Base-by-base conservation (phyloP, 64 coral and sea anemone genomes). In the Montipora capricornis region DNA sequence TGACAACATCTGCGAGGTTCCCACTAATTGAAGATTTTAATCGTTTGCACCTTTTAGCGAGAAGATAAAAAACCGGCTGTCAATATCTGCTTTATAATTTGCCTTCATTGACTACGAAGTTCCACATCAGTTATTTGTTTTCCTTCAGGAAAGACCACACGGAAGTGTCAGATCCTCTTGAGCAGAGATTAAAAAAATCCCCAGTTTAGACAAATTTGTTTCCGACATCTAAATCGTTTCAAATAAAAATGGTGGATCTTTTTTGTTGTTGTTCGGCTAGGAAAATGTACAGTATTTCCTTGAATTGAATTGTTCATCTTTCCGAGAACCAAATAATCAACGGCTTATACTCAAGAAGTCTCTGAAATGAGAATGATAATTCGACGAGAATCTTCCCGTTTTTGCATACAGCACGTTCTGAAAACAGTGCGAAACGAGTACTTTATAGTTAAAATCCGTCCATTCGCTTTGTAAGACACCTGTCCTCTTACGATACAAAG, bases 361-460 rank as follows among this genome's bases (percentile, higher is more conserved):
- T 55, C 52, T 5, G 52, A 55, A 55, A 3, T 55, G 52, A 55
- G 10, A 55, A 55, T 55, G 10, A 55, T 55, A 10, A 5, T 55
- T 5, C 5, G 52, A 55, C 6, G 52, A 68, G 64, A 68, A 68
- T 68, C 4, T 68, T 68, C 17, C 14, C 17, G 17, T 68, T 71
- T 71, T n/a, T 19, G 20, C 17, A 71, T 6, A 78, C 64, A 4
- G 7, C 80, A 17, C 29, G 58, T 57, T 66, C 29, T 62, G 20
- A 82, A 17, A 1, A 82, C 58, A 82, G 64, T 82, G 19, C 80
- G 8, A 82, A 82, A 45, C 58, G 58, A 24, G 58, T 82, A 16
- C 58, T 62, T 64, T 64, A 62, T 12, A 19, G 4, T 82, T 66
- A 12, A 2, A 49, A 29, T 47, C 46, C 74, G 46, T 76, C 29